Conservation (phyloP, 2,888 invertebrate genomes). For the Drosophila merina region DNA sequence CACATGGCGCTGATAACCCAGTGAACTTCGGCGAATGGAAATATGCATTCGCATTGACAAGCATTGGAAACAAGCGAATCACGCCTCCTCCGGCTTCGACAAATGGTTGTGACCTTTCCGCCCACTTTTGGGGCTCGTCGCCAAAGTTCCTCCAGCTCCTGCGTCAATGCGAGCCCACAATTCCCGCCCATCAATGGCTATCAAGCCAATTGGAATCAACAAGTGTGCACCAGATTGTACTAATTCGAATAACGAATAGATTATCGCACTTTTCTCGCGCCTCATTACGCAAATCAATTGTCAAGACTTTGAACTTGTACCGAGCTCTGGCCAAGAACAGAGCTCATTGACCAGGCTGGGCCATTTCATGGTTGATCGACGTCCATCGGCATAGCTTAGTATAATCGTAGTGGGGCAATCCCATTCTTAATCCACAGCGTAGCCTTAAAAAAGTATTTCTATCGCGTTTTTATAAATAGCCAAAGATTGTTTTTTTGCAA, state of each 20-base stretch:
- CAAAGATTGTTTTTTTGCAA: slow-evolving; percentile 3
- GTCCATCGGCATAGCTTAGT: slow-evolving; percentile 11
- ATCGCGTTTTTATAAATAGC: slow-evolving; percentile 4
- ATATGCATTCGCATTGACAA: slow-evolving; percentile 14
- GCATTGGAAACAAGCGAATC: background rate
- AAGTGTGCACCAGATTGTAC: slow-evolving; percentile 7
- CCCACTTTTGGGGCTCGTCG: slow-evolving; percentile 39
- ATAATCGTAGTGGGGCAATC: slow-evolving; percentile 15
- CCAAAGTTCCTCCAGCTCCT: slow-evolving; percentile 1
- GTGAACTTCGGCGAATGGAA: slow-evolving; percentile 14
- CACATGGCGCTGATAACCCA: slow-evolving; percentile 37
- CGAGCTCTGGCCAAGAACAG: slow-evolving; percentile 27
- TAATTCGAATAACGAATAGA: slow-evolving; percentile 7
- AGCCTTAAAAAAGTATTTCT: slow-evolving; percentile 10
- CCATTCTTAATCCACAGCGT: slow-evolving; percentile 28
- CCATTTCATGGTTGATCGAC: slow-evolving; percentile 44
- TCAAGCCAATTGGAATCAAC: slow-evolving; percentile 10
- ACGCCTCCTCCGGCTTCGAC: slow-evolving; percentile 13
- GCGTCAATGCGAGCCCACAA: slow-evolving; percentile 36
- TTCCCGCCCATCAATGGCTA: slow-evolving; percentile 6
- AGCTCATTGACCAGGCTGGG: slow-evolving; percentile 18
- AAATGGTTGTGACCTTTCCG: slow-evolving; percentile 18
- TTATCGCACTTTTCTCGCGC: slow-evolving; percentile 4
- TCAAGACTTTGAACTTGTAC: slow-evolving; percentile 59
- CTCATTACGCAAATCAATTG: slow-evolving; percentile 19